phyloP scores from a whole-genome alignment of 2,888 invertebrate species.

The Thalpophila matura region DNA sequence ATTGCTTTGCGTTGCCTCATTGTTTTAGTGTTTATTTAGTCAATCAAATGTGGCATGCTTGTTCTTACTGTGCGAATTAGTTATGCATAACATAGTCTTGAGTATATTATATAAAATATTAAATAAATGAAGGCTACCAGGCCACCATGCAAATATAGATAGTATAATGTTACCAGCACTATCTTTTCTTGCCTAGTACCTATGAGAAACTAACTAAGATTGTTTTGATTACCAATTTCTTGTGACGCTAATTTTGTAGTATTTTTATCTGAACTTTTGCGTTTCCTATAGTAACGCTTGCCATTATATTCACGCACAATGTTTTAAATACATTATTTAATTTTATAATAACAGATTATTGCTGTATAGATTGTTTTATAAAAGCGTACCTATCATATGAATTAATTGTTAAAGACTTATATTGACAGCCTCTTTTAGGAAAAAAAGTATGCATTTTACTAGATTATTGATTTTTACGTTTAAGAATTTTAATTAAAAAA shows the following conservation, averaged over 20 bases:
- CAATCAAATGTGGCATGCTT: not conserved
- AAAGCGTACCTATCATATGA: too few relatives aligned
- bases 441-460: too few relatives aligned
- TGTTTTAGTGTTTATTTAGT: constrained; percentile 11
- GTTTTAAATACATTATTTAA: not conserved
- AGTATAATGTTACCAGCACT: not conserved
- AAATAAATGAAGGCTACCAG: constrained; percentile 17
- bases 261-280: constrained; percentile 15
- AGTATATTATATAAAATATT: not conserved
- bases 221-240: not conserved
- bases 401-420: too few relatives aligned
- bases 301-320: constrained; percentile 22
- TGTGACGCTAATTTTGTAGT: not conserved
- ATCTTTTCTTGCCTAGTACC: too few relatives aligned
- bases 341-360: not conserved
- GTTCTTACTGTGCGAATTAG: constrained; percentile 4
- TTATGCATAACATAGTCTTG: not conserved
- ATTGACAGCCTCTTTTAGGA: too few relatives aligned
- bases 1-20: constrained; percentile 29
- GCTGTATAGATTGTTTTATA: too few relatives aligned
- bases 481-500: too few relatives aligned
- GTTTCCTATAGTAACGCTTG: not conserved
- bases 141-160: constrained; percentile 10
- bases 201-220: not conserved
- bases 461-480: too few relatives aligned